Evolutionary conservation across 2,888 invertebrate genomes (phyloP).

Genomic region (Melanotus villosus): DNA sequence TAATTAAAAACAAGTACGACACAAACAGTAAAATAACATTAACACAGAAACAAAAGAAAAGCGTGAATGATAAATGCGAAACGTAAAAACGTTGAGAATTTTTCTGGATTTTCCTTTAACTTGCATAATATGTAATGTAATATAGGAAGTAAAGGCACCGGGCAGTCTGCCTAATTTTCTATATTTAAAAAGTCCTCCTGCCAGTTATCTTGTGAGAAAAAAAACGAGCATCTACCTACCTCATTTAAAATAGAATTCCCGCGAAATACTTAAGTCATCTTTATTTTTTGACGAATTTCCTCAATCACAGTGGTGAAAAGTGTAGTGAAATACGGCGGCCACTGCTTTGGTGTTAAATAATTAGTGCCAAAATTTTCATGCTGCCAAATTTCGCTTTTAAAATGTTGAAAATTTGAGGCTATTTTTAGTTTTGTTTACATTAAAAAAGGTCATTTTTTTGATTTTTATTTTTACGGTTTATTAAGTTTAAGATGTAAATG

Average conservation of each 20-base stretch:
- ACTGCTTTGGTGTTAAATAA: not conserved
- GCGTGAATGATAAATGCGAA: too few relatives aligned
- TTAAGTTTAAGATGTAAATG: too few relatives aligned
- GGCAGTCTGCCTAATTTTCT: slow-evolving; percentile 14
- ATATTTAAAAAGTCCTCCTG: slow-evolving; percentile 10
- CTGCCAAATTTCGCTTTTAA: not conserved
- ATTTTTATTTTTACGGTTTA: too few relatives aligned
- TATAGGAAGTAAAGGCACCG: slow-evolving; percentile 17
- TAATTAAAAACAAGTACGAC: too few relatives aligned
- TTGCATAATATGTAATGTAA: slow-evolving; percentile 8
- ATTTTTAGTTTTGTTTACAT: too few relatives aligned
- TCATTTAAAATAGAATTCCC: slow-evolving; percentile 12
- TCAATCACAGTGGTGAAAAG: not conserved
- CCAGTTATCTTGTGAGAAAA: slow-evolving; percentile 10
- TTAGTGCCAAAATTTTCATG: too few relatives aligned
- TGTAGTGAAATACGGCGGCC: not conserved
- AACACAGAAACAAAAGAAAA: too few relatives aligned
- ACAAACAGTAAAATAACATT: too few relatives aligned
- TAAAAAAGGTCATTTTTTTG: too few relatives aligned
- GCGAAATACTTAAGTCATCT: slow-evolving; percentile 3
- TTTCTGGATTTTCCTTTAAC: not conserved
- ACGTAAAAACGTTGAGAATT: not conserved
- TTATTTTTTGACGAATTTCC: slow-evolving; percentile 13
- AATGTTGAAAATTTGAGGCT: too few relatives aligned
- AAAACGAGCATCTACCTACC: not conserved